phyloP scores from a whole-genome alignment of 2,797 vertebrate species.

The Alcedo quadribrachys region DNA sequence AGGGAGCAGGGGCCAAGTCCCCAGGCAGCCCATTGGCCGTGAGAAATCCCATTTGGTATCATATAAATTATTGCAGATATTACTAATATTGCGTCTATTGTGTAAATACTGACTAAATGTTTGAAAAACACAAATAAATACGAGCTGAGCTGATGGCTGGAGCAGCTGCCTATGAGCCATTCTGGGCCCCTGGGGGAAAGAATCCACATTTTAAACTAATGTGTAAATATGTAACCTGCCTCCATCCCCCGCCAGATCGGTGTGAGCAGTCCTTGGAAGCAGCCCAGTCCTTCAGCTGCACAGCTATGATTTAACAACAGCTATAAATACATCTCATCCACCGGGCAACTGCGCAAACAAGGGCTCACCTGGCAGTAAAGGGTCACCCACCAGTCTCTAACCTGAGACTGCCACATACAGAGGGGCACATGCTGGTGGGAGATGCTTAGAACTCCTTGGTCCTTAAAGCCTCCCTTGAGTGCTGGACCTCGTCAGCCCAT shows the following conservation, averaged over 20 bases:
- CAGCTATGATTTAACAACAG: slow-evolving; percentile 48
- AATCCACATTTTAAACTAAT: slow-evolving; percentile 74
- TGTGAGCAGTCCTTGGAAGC: slow-evolving; percentile 60
- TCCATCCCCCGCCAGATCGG: slow-evolving; percentile 39
- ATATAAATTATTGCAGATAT: slow-evolving; percentile 70
- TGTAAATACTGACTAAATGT: slow-evolving; percentile 70
- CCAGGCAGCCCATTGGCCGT: slow-evolving; percentile 47
- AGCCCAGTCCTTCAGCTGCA: slow-evolving; percentile 65
- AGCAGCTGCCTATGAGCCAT: slow-evolving; percentile 70
- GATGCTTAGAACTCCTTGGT: background rate
- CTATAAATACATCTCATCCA: slow-evolving; percentile 63
- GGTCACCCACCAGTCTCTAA: background rate
- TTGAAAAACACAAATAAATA: slow-evolving; percentile 73
- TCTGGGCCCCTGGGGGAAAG: slow-evolving; percentile 43
- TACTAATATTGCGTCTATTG: slow-evolving; percentile 65
- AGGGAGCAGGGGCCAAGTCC: slow-evolving; percentile 62
- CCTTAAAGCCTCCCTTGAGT: background rate
- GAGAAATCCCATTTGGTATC: slow-evolving; percentile 67
- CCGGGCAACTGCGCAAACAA: slow-evolving; percentile 59
- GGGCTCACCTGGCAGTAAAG: slow-evolving; percentile 54
- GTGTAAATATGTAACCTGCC: slow-evolving; percentile 75
- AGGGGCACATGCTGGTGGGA: background rate
- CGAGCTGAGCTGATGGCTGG: slow-evolving; percentile 56
- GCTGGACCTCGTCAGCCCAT: background rate
- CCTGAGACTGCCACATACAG: background rate